Percentiles rank a stretch among this genome's conserved stretches.
These are phyloP conservation scores for Tragopan temminckii DNA, from an alignment of 2,797 vertebrate genomes.

Conservation along the genomic window DNA sequence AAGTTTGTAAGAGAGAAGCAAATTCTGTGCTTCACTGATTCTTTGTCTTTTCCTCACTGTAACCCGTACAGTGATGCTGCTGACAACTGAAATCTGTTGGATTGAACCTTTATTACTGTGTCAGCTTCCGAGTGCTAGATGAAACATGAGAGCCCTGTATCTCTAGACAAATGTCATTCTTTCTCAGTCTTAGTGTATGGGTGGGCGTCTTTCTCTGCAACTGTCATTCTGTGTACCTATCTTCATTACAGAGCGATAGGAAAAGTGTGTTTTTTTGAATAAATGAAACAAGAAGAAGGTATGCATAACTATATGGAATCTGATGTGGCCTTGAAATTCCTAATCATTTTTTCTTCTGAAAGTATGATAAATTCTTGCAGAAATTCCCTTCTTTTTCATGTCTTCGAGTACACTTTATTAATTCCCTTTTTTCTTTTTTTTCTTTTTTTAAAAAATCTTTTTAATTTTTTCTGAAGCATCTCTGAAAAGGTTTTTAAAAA, in stretches of 20 bases:
- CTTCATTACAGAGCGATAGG: neutral
- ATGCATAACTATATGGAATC: neutral
- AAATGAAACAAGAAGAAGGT: neutral
- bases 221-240: neutral
- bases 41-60: neutral
- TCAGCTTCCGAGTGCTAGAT: neutral
- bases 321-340: neutral
- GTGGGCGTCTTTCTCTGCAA: neutral
- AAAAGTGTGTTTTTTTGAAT: neutral
- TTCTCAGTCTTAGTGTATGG: neutral
- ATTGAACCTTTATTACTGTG: neutral
- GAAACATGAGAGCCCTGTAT: neutral
- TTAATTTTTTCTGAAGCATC: neutral
- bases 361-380: neutral
- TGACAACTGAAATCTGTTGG: neutral
- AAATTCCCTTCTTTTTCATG: neutral
- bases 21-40: neutral
- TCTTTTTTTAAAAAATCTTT: neutral
- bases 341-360: neutral
- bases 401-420: neutral
- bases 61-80: neutral
- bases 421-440: neutral
- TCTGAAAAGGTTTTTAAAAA: neutral
- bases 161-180: neutral
- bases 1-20: neutral